A percentile compares a stretch with the other conserved stretches of the same genome.
Evolutionary conservation across 2,888 invertebrate genomes (phyloP).

Genomic region (Anticlea derivata): DNA sequence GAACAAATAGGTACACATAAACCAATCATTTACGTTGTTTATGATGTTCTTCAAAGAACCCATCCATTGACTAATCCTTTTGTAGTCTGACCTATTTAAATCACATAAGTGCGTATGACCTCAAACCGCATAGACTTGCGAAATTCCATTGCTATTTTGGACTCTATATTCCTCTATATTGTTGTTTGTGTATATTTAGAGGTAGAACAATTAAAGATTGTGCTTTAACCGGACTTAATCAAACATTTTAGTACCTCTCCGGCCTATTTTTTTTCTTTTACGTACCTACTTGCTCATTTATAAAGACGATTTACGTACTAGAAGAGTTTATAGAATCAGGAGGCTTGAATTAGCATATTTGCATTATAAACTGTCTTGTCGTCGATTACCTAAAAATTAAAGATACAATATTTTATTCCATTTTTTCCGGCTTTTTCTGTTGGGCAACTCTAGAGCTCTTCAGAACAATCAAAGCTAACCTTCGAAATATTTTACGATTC

Average conservation of each 20-base stretch:
- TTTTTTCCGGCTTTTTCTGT: neutral
- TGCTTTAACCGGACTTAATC: too few relatives aligned
- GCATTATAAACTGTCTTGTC: too few relatives aligned
- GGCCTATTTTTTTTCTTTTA: too few relatives aligned
- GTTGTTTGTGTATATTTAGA: neutral
- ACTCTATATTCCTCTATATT: neutral
- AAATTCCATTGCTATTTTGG: conserved; percentile 11
- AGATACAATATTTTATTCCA: neutral
- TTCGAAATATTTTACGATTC: conserved; percentile 68
- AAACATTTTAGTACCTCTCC: too few relatives aligned
- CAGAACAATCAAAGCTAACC: conserved; percentile 73
- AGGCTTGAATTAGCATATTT: too few relatives aligned
- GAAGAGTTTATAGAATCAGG: too few relatives aligned
- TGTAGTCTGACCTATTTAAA: conserved; percentile 67
- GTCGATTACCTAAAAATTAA: too few relatives aligned
- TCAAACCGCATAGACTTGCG: conserved; percentile 60
- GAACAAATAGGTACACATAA: conserved; percentile 16
- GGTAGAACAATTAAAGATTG: too few relatives aligned
- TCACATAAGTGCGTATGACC: conserved; percentile 63
- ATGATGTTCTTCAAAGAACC: conserved; percentile 42
- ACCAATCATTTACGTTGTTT: conserved; percentile 30
- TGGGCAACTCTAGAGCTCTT: conserved; percentile 3
- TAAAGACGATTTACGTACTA: too few relatives aligned
- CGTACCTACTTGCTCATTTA: too few relatives aligned
- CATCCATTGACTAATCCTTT: conserved; percentile 55